Evolutionary conservation across 2,797 vertebrate genomes (phyloP), one percentile per base, ranked within the genome.

Genomic region (Molossus molossus): DNA sequence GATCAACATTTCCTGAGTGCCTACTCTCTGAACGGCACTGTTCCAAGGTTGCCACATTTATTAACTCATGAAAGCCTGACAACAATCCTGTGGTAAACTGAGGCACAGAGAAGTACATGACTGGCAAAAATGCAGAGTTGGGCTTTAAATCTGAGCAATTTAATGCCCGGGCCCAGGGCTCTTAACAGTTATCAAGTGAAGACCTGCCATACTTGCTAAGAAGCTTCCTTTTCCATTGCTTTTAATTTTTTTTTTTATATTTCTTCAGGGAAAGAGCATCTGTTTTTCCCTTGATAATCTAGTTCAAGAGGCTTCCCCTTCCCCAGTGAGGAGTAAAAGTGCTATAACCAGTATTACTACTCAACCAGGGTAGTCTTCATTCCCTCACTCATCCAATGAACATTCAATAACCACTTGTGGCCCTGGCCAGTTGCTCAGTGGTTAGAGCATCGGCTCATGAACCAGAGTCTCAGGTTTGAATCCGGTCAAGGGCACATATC

Each of bases 161-260:
- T 40, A 76, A 83, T 23, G 40, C 60, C 10, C 48, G 70, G 33
- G 15, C 15, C 7, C 53, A 45, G 10, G 12, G 40, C 1, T 50
- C 12, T n/a, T 45, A 70, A 48, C 2, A 65, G 14, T 55, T 62
- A 15, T 58, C 12, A 70, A 67, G 33, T 33, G 65, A 83, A 88
- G 40, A 55, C 48, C 15, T n/a, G 58, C 15, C 14, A 37, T 58
- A 23, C 79, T 88, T 94, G 69, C 64, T 58, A 23, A 86, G 62
- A 62, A 57, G 21, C 20, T 72, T 77, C 29, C 15, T 45, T 79
- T 64, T 40, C 10, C 37, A 53, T 33, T 72, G 64, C 18, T 77
- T 58, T 79, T 58, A 48, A 69, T 90, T 53, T 96, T 45, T 45
- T 45, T 33, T 50, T 90, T 72, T 58, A 57, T 27, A 57, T 79